Evolutionary conservation across 1,140 invertebrate species (phyloP).

Genomic region (Helicoverpa armigera): DNA sequence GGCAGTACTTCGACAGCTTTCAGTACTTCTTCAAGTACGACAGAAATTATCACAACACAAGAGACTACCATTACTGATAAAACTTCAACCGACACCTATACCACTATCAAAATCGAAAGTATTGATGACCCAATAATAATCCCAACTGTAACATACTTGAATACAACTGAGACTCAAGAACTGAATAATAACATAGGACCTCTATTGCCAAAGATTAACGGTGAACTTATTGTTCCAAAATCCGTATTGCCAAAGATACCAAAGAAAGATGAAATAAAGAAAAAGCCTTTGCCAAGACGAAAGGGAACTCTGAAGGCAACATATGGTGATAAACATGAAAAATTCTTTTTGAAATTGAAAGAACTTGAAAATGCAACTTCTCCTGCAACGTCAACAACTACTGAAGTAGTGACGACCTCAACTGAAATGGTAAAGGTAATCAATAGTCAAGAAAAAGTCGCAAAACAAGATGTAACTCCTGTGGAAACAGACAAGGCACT

Average conservation of each 20-base stretch:
- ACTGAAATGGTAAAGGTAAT: neutral
- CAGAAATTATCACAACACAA: slow-evolving; percentile 28
- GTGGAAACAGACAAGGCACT: neutral
- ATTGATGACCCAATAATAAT: slow-evolving; percentile 69
- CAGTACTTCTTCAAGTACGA: slow-evolving; percentile 40
- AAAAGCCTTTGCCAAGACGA: slow-evolving; percentile 79
- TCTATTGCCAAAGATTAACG: slow-evolving; percentile 59
- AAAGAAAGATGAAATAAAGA: slow-evolving; percentile 76
- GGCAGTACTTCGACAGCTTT: slow-evolving; percentile 6
- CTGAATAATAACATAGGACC: slow-evolving; percentile 72
- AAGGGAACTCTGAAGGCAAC: slow-evolving; percentile 85
- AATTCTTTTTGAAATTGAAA: slow-evolving; percentile 74
- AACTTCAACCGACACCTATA: slow-evolving; percentile 15
- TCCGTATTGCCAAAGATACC: slow-evolving; percentile 57
- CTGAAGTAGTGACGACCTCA: neutral
- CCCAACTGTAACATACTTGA: slow-evolving; percentile 64
- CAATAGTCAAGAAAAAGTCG: neutral
- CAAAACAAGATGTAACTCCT: neutral
- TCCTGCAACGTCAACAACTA: neutral
- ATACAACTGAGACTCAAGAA: slow-evolving; percentile 56
- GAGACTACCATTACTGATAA: slow-evolving; percentile 45
- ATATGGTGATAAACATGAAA: slow-evolving; percentile 85
- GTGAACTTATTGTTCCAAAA: slow-evolving; percentile 75
- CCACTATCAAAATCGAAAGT: slow-evolving; percentile 38
- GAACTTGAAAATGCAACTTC: slow-evolving; percentile 32